Percentiles rank a stretch among this genome's conserved stretches.
Conservation (phyloP, 2,797 vertebrate genomes). For the Chelonia mydas region DNA sequence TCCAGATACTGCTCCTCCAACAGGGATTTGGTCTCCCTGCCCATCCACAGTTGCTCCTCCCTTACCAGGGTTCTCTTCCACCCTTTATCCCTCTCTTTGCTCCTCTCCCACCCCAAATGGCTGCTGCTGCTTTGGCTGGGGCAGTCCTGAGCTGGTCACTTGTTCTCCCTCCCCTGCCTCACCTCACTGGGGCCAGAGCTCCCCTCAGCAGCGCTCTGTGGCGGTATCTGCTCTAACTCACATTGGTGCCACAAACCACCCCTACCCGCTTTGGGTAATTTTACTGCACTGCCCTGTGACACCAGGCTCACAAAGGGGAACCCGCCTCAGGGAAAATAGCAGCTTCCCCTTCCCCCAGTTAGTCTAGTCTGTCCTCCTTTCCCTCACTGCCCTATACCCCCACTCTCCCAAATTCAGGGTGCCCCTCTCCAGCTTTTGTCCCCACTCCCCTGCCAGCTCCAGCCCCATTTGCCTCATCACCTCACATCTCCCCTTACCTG, state of each 20-base stretch:
- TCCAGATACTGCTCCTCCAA: background rate
- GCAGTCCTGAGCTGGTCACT: background rate
- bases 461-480: too few species aligned
- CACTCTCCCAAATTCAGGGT: too few species aligned
- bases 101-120: background rate
- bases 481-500: background rate
- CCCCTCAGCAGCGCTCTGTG: background rate
- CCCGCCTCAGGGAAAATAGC: background rate
- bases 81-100: background rate
- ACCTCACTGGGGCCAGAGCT: background rate
- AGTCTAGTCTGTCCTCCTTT: background rate
- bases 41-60: background rate
- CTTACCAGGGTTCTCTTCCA: background rate
- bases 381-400: background rate
- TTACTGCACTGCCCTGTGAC: background rate
- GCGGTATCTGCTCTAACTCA: background rate
- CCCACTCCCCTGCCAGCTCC: too few species aligned
- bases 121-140: background rate
- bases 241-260: background rate
- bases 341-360: background rate
- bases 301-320: background rate
- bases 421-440: too few species aligned
- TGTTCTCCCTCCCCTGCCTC: background rate
- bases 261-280: background rate
- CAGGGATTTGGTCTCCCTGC: background rate